Evolutionary conservation across 2,888 invertebrate species (phyloP).

Genomic region (Acanthosoma haemorrhoidale): DNA sequence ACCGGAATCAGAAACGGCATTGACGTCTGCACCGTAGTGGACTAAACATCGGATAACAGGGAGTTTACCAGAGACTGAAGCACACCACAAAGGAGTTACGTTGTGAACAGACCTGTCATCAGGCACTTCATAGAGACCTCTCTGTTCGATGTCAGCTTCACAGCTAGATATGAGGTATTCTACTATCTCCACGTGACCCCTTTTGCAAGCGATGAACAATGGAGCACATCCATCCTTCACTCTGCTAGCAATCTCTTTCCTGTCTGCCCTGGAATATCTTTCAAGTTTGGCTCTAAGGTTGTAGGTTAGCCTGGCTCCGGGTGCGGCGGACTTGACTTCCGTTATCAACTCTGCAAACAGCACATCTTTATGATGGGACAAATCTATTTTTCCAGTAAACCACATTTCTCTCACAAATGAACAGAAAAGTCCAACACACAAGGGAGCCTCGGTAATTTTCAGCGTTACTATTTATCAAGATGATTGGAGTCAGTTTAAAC

Average conservation of each 20-base stretch:
- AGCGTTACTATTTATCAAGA: background rate
- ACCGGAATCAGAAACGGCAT: constrained; percentile 76
- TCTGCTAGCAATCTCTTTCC: constrained; percentile 63
- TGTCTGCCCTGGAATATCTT: constrained; percentile 54
- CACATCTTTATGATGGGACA: constrained; percentile 34
- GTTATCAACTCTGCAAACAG: constrained; percentile 38
- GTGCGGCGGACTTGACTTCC: constrained; percentile 51
- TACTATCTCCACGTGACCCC: constrained; percentile 75
- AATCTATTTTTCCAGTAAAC: constrained; percentile 36
- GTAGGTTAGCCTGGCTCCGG: constrained; percentile 61
- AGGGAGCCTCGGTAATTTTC: background rate
- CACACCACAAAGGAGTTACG: constrained; percentile 88
- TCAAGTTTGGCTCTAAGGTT: constrained; percentile 53
- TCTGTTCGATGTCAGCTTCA: constrained; percentile 77
- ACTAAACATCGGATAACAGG: constrained; percentile 71
- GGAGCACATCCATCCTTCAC: constrained; percentile 73
- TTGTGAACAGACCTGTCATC: constrained; percentile 73
- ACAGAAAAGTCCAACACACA: background rate
- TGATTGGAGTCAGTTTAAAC: background rate
- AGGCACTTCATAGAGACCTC: constrained; percentile 76
- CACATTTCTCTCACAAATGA: constrained; percentile 34
- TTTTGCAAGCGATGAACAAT: constrained; percentile 70
- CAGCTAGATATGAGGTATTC: constrained; percentile 79
- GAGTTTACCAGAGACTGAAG: constrained; percentile 78
- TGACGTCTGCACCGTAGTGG: constrained; percentile 74